These are phyloP conservation scores for Drosophila lowei DNA, from an alignment of 1,140 invertebrate species.

Conservation along the genomic window DNA sequence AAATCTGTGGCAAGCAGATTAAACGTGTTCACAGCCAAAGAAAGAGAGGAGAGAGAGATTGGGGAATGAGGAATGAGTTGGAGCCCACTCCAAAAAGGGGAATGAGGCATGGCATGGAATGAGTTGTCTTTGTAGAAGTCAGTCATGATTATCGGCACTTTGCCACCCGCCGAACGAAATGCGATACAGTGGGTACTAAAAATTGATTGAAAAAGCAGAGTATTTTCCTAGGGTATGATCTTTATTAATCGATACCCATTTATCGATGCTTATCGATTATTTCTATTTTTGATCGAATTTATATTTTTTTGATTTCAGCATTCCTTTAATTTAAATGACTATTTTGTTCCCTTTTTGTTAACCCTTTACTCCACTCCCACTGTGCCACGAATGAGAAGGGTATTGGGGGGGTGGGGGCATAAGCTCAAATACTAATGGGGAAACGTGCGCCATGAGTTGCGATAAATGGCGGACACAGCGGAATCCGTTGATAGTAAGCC, in stretches of 20 bases:
- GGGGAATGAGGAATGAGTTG: background rate
- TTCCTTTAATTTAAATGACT: background rate
- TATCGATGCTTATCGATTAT: constrained; percentile 6
- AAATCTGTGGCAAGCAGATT: constrained; percentile 79
- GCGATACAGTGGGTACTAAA: constrained; percentile 15
- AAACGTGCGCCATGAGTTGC: constrained; percentile 74
- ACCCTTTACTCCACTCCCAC: constrained; percentile 26
- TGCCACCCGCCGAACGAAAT: constrained; percentile 33
- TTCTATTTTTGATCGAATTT: background rate
- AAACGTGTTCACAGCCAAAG: constrained; percentile 61
- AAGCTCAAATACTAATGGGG: constrained; percentile 61
- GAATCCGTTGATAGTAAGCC: constrained; percentile 50
- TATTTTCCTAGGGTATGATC: no score
- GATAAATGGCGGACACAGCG: constrained; percentile 68
- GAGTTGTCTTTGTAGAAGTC: constrained; percentile 62
- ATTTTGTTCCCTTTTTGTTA: background rate
- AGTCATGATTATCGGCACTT: constrained; percentile 79
- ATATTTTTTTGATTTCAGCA: no score
- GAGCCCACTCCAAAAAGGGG: no score
- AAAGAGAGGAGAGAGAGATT: constrained; percentile 17
- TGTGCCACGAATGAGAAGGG: constrained; percentile 1
- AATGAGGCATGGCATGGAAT: background rate
- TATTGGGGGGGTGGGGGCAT: background rate
- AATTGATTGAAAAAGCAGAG: background rate
- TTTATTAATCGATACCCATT: background rate